Conservation (phyloP, 2,888 invertebrate species). For the Apodemia zela region DNA sequence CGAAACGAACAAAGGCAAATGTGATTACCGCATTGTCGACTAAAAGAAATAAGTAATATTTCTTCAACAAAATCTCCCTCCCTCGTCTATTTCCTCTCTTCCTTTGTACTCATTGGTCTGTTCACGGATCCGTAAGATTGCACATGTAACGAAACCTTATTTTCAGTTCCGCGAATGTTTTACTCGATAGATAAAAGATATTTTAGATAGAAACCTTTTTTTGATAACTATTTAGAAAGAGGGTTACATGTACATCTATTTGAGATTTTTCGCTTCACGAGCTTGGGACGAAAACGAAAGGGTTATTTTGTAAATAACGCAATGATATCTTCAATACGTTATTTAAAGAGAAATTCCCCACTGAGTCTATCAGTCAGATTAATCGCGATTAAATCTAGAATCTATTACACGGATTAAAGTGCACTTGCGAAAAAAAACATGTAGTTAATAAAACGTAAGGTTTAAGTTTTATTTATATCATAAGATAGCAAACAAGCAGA, state of each 20-base stretch:
- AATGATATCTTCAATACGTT: neutral
- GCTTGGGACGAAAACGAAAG: neutral
- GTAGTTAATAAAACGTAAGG: no score
- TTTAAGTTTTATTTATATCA: no score
- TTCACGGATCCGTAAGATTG: conserved; percentile 32
- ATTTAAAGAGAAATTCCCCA: neutral
- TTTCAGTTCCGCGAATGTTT: conserved; percentile 14
- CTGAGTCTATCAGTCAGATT: no score
- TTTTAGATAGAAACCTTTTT: conserved; percentile 12
- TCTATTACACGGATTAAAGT: no score
- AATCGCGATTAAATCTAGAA: no score
- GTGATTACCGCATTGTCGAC: conserved; percentile 74
- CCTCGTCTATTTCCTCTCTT: conserved; percentile 36
- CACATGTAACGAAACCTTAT: conserved; percentile 30
- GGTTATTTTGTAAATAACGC: neutral
- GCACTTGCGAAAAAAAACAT: no score
- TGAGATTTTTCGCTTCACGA: neutral
- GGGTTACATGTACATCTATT: conserved; percentile 4
- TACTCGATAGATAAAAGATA: conserved; percentile 13
- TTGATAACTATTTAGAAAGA: conserved; percentile 13
- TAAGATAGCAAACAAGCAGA: no score
- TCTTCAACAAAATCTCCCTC: conserved; percentile 52
- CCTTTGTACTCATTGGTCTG: conserved; percentile 33
- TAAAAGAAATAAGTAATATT: conserved; percentile 75
- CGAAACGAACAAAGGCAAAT: conserved; percentile 77